phyloP scores from a whole-genome alignment of 2,797 vertebrate species.

The Alca torda region DNA sequence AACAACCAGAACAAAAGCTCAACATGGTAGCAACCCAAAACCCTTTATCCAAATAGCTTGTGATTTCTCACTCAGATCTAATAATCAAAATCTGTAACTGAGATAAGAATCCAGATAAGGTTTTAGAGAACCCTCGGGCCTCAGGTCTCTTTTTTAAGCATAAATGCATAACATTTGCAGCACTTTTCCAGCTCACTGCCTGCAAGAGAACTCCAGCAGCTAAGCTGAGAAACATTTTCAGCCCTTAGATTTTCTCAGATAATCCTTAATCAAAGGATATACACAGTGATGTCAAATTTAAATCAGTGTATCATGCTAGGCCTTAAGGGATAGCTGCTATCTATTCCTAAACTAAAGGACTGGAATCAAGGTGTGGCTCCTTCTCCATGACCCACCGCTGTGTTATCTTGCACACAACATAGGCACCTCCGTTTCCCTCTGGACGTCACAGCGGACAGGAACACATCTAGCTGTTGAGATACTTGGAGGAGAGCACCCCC shows the following conservation, averaged over 20 bases:
- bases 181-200: not conserved
- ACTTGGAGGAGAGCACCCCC: not conserved
- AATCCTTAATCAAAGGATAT: conserved; percentile 22
- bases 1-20: not conserved
- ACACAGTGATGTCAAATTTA: not conserved
- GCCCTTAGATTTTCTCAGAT: conserved; percentile 16
- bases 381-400: not conserved
- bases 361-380: not conserved
- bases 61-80: not conserved
- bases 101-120: conserved; percentile 13
- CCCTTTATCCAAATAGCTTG: not conserved
- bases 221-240: not conserved
- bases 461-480: not conserved
- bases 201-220: not conserved
- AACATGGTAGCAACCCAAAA: not conserved
- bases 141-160: conserved; percentile 9
- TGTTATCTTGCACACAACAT: not conserved
- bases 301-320: not conserved
- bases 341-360: not conserved
- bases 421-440: not conserved
- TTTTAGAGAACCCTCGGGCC: not conserved
- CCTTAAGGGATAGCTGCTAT: not conserved
- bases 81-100: conserved; percentile 8
- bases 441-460: not conserved
- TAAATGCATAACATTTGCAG: conserved; percentile 20